Percentiles rank a stretch among this genome's conserved stretches.
Conservation (phyloP, 2,113 vertebrate genomes). For the Salvator merianae region DNA sequence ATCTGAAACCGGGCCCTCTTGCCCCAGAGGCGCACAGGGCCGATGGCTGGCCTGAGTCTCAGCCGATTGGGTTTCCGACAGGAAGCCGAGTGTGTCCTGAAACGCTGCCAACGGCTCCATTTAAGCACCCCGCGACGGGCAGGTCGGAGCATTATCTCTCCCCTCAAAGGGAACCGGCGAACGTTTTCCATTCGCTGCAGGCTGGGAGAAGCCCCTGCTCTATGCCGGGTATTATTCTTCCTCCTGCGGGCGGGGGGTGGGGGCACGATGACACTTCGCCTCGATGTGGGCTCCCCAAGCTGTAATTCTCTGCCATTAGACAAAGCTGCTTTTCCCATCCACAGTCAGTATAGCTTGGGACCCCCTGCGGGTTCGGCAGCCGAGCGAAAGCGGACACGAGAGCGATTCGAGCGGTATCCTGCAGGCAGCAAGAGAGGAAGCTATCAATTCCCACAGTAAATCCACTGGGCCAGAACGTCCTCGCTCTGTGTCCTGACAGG, state of each 20-base stretch:
- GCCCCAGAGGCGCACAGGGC: background rate
- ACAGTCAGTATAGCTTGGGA: background rate
- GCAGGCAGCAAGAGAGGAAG: background rate
- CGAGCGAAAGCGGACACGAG: slow-evolving; percentile 8
- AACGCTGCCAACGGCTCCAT: slow-evolving; percentile 23
- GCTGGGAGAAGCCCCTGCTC: slow-evolving; percentile 1
- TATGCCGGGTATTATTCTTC: slow-evolving; percentile 28
- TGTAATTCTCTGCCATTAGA: slow-evolving; percentile 26
- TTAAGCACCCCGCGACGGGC: background rate
- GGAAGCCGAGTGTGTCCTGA: slow-evolving; percentile 20
- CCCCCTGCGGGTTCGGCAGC: background rate
- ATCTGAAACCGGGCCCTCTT: background rate
- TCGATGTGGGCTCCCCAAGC: slow-evolving; percentile 15
- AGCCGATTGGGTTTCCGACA: slow-evolving; percentile 3
- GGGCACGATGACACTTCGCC: background rate
- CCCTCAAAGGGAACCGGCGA: slow-evolving; percentile 12
- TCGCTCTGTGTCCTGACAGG: background rate
- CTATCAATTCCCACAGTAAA: background rate
- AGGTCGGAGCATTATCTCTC: slow-evolving; percentile 15
- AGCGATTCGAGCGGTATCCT: background rate
- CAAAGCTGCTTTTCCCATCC: slow-evolving; percentile 32
- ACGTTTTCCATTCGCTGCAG: slow-evolving; percentile 6
- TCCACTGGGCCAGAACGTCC: background rate
- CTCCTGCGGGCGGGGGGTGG: slow-evolving; percentile 22
- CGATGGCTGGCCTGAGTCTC: background rate